phyloP scores from a whole-genome alignment of 2,113 vertebrate genomes.

The Podarcis cretensis region DNA sequence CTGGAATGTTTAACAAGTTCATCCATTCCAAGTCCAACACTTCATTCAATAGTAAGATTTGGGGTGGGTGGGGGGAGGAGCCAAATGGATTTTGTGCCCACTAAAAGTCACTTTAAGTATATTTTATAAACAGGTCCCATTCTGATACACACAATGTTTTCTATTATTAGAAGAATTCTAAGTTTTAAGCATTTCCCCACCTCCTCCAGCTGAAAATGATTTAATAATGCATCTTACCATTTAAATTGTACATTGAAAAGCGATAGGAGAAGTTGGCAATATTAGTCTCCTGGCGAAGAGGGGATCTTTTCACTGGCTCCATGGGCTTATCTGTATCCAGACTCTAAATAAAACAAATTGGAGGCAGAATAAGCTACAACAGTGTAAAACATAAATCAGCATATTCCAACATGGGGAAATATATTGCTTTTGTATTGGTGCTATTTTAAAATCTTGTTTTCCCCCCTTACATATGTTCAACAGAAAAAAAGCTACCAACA shows the following conservation, averaged over 20 bases:
- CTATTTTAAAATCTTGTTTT: background rate
- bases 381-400: slow-evolving; percentile 22
- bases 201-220: background rate
- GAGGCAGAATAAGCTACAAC: slow-evolving; percentile 39
- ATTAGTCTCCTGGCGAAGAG: slow-evolving; percentile 95
- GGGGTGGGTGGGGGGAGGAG: too few relatives aligned
- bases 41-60: background rate
- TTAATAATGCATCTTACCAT: slow-evolving; percentile 83
- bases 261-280: slow-evolving; percentile 99
- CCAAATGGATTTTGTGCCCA: background rate
- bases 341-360: slow-evolving; percentile 77
- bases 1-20: too few relatives aligned
- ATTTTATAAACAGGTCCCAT: background rate
- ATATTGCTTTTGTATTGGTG: slow-evolving; percentile 11
- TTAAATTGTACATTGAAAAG: slow-evolving; percentile 99
- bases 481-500: background rate
- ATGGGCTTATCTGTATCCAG: slow-evolving; percentile 91
- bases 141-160: background rate
- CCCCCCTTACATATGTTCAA: background rate
- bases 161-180: background rate
- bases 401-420: slow-evolving; percentile 17
- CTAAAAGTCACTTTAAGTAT: background rate
- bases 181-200: background rate
- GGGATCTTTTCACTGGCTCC: slow-evolving; percentile 91
- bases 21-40: background rate